Percentiles rank a stretch among this genome's conserved stretches.
phyloP scores from a whole-genome alignment of 2,113 vertebrate genomes.

The Actenoides lindsayi region DNA sequence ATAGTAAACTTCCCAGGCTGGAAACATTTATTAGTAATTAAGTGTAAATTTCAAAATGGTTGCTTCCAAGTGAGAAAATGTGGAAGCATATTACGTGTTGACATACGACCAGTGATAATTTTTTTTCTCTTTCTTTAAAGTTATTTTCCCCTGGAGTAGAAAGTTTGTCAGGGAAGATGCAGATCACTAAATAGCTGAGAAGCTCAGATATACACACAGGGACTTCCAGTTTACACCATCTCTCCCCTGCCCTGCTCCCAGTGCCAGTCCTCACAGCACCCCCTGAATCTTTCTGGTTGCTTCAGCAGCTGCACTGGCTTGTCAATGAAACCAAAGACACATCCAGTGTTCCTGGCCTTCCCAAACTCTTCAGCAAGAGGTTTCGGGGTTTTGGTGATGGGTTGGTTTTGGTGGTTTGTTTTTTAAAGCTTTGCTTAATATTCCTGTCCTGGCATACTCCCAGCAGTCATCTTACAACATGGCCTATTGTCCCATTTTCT shows the following conservation, averaged over 20 bases:
- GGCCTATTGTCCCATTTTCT: neutral
- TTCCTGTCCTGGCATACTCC: neutral
- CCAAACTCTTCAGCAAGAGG: neutral
- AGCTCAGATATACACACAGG: neutral
- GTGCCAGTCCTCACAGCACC: accelerated
- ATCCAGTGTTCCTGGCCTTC: neutral
- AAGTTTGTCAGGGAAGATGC: neutral
- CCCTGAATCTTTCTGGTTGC: neutral
- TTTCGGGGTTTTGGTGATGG: neutral
- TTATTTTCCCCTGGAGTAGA: neutral
- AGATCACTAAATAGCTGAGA: accelerated
- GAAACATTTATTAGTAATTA: neutral
- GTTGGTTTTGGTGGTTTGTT: neutral
- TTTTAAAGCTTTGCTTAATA: neutral
- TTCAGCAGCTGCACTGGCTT: neutral
- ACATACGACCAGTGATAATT: neutral
- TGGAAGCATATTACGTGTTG: neutral
- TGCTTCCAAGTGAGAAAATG: neutral
- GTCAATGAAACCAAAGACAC: neutral
- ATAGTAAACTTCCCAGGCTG: neutral
- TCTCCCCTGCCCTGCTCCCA: neutral
- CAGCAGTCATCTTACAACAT: neutral
- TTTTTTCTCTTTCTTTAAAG: neutral
- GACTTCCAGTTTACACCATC: neutral
- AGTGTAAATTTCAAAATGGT: neutral